A percentile compares a stretch with the other conserved stretches of the same genome.
Conservation (phyloP, 1,140 invertebrate genomes). For the Linepithema humile region DNA sequence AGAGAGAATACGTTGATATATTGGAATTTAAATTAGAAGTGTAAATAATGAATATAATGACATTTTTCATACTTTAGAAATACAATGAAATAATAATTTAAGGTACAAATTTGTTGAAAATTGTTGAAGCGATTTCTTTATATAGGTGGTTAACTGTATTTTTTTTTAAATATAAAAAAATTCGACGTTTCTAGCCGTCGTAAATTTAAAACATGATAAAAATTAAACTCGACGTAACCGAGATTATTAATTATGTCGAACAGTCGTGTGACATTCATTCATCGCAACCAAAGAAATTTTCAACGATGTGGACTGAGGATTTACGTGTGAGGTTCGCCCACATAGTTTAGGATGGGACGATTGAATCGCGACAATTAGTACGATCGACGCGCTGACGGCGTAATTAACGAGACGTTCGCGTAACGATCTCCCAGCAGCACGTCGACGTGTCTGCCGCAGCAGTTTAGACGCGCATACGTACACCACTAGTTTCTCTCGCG, state of each 20-base stretch:
- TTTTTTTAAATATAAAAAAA: not conserved
- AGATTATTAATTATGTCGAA: not conserved
- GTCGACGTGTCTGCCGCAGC: conserved; percentile 57
- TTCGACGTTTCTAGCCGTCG: not conserved
- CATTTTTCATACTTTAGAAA: not conserved
- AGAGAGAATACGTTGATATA: not conserved
- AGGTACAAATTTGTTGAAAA: not conserved
- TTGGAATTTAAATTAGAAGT: not conserved
- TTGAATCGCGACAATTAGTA: conserved; percentile 55
- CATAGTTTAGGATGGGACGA: conserved; percentile 40
- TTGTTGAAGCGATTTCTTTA: not conserved
- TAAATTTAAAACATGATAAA: not conserved
- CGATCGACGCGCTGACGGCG: conserved; percentile 59
- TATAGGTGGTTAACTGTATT: not conserved
- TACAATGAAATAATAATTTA: not conserved
- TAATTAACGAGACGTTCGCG: conserved; percentile 59
- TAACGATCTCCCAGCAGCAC: conserved; percentile 62
- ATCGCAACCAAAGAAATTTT: conserved; percentile 7
- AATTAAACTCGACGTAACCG: not conserved
- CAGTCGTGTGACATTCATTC: not conserved
- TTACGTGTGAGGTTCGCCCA: conserved; percentile 18
- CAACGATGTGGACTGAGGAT: conserved; percentile 14
- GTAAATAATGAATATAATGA: not conserved
- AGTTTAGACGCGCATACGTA: conserved; percentile 23
- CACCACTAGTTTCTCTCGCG: conserved; percentile 10